Evolutionary conservation across 2,888 invertebrate genomes (phyloP).

Genomic region (Rhogogaster chlorosoma): DNA sequence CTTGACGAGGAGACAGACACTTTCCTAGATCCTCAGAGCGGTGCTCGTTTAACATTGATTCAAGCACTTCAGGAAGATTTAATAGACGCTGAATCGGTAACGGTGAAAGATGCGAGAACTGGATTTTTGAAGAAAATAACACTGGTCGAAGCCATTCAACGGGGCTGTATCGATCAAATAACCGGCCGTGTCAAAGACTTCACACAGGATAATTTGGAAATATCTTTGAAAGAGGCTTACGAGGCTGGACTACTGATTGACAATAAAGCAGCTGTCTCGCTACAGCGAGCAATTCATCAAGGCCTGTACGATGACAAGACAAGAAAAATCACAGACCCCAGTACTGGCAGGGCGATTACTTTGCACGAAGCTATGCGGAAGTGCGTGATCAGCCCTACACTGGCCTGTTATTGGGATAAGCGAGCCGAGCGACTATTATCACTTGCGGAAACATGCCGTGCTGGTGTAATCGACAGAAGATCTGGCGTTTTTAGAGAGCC

Average conservation of each 20-base stretch:
- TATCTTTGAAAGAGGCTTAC: conserved; percentile 88
- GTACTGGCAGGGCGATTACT: conserved; percentile 88
- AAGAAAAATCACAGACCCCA: conserved; percentile 91
- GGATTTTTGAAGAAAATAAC: conserved; percentile 89
- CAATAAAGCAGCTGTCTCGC: conserved; percentile 88
- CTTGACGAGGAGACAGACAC: conserved; percentile 88
- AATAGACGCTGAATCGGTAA: conserved; percentile 91
- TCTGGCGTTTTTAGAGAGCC: conserved; percentile 89
- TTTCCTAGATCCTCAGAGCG: conserved; percentile 91
- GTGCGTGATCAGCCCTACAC: conserved; percentile 88
- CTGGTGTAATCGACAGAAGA: conserved; percentile 89
- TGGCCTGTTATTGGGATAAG: conserved; percentile 90
- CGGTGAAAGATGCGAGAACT: conserved; percentile 88
- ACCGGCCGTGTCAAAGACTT: conserved; percentile 87
- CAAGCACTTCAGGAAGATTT: conserved; percentile 91
- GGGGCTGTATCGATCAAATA: conserved; percentile 86
- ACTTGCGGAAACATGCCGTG: conserved; percentile 89
- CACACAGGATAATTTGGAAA: conserved; percentile 83
- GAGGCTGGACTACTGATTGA: conserved; percentile 90
- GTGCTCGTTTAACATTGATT: conserved; percentile 87
- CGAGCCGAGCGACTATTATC: conserved; percentile 86
- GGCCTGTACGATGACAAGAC: conserved; percentile 90
- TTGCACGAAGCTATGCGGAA: conserved; percentile 91
- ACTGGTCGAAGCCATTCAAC: conserved; percentile 88
- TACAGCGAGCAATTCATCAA: conserved; percentile 92